These are phyloP conservation scores for Mesembrinibis cayennensis DNA, from an alignment of 2,113 vertebrate genomes.

Conservation along the genomic window DNA sequence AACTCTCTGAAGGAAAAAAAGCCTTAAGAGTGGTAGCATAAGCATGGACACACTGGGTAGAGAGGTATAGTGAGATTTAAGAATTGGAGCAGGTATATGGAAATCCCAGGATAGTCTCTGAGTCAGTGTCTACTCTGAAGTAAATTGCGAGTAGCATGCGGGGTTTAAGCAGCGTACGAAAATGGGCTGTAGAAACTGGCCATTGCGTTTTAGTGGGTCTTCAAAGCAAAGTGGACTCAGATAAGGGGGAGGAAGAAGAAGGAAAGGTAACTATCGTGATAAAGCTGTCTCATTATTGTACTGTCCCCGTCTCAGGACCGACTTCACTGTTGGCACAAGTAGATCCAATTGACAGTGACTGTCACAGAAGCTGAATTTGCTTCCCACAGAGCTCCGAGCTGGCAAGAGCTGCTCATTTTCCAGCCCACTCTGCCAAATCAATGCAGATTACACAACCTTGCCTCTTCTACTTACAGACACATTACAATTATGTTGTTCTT, in stretches of 20 bases:
- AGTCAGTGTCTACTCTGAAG: not conserved
- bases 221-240: not conserved
- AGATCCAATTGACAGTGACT: not conserved
- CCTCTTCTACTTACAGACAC: slow-evolving; percentile 22
- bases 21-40: not conserved
- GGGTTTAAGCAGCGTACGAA: not conserved
- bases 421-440: slow-evolving; percentile 55
- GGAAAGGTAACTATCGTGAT: not conserved
- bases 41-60: not conserved
- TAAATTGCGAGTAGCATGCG: not conserved
- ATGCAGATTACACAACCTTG: slow-evolving; percentile 57
- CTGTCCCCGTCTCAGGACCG: not conserved
- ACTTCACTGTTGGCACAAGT: not conserved
- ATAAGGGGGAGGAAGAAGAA: not conserved
- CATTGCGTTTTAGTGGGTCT: not conserved
- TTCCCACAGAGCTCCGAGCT: slow-evolving; percentile 45
- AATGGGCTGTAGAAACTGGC: not conserved
- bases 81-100: not conserved
- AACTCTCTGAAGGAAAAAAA: not conserved
- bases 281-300: not conserved
- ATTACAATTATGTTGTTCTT: slow-evolving; percentile 34
- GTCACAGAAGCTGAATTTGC: slow-evolving; percentile 26
- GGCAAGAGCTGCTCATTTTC: slow-evolving; percentile 49
- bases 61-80: not conserved
- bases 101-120: not conserved